Conservation (phyloP, 2,888 invertebrate species). For the Stenodema calcarata region DNA sequence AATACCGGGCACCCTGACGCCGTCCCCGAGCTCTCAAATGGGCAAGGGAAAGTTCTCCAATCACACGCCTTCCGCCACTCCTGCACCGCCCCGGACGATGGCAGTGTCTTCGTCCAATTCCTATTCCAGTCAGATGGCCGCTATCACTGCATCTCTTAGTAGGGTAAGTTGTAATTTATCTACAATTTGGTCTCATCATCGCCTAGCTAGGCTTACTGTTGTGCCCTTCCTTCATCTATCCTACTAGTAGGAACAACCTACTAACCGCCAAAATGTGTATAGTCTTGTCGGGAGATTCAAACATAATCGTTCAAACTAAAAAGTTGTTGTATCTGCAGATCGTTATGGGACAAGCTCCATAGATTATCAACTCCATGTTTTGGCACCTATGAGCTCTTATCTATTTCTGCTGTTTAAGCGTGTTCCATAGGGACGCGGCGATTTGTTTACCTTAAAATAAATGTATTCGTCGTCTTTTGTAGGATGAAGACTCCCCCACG, state of each 20-base stretch:
- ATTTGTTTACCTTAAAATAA: neutral
- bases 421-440: too few relatives aligned
- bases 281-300: too few relatives aligned
- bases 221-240: neutral
- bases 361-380: too few relatives aligned
- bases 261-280: too few relatives aligned
- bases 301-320: too few relatives aligned
- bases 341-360: too few relatives aligned
- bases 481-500: constrained; percentile 69
- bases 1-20: constrained; percentile 38
- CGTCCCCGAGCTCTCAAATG: constrained; percentile 47
- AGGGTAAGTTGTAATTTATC: constrained; percentile 59
- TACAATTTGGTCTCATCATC: too few relatives aligned
- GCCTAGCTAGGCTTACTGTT: too few relatives aligned
- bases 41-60: constrained; percentile 59
- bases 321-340: too few relatives aligned
- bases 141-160: constrained; percentile 73
- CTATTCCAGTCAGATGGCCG: constrained; percentile 76
- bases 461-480: neutral
- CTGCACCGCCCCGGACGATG: constrained; percentile 58
- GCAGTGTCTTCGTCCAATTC: constrained; percentile 54
- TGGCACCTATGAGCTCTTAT: too few relatives aligned
- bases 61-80: constrained; percentile 60
- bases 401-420: too few relatives aligned
- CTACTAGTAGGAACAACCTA: neutral